phyloP scores from a whole-genome alignment of 1,140 invertebrate species.

The Drosophila asahinai region DNA sequence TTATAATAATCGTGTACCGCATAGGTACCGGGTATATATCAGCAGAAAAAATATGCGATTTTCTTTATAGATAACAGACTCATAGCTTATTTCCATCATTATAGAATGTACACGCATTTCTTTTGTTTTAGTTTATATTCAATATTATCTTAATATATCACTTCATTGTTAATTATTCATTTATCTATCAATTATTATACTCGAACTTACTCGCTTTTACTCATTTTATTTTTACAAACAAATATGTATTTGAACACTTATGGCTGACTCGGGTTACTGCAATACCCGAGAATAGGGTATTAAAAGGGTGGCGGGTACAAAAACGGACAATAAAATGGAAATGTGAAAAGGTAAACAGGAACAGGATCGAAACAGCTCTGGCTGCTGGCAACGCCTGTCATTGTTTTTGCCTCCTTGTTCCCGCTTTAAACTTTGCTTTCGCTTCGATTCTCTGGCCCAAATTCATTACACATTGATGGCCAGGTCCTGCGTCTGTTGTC shows the following conservation, averaged over 20 bases:
- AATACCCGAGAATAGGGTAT: not conserved
- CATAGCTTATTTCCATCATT: not conserved
- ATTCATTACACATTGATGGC: constrained; percentile 61
- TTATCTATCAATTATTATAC: too few relatives aligned
- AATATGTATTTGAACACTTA: too few relatives aligned
- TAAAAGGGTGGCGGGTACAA: not conserved
- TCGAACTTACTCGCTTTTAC: too few relatives aligned
- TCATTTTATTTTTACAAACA: too few relatives aligned
- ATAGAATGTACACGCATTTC: not conserved
- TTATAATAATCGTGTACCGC: too few relatives aligned
- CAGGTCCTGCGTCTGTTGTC: constrained; percentile 5
- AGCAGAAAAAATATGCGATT: not conserved
- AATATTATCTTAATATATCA: not conserved
- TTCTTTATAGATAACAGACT: not conserved
- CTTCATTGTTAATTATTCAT: not conserved
- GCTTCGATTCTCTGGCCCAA: constrained; percentile 32
- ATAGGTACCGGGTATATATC: too few relatives aligned
- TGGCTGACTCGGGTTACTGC: not conserved
- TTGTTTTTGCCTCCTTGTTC: constrained; percentile 61
- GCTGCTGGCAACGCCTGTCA: constrained; percentile 25
- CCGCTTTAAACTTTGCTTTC: constrained; percentile 64
- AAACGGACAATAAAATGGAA: constrained; percentile 15
- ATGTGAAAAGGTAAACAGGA: constrained; percentile 29
- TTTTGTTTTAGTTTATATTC: not conserved
- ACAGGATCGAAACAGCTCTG: constrained; percentile 18